Base-by-base conservation (phyloP, 2,797 vertebrate genomes). In the Lutjanus argentimaculatus region DNA sequence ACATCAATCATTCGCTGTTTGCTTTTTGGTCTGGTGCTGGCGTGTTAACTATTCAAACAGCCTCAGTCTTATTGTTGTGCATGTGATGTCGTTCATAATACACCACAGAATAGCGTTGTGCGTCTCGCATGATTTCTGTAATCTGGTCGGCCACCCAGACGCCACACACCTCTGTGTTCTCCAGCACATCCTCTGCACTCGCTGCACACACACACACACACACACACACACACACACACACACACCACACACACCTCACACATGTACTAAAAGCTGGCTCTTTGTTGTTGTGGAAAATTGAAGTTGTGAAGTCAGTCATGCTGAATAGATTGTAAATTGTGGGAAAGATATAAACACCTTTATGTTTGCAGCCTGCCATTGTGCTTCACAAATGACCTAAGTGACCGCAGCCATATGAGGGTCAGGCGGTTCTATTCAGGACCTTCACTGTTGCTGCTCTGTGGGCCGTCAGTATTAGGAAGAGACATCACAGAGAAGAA, bases 281-380 rank as follows among this genome's bases (percentile, higher is more conserved):
- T 87, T 85, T 89, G 82, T 90, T 82, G 89, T 61, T 53, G 59
- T 78, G 69, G 82, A 83, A 86, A 88, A 83, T 86, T 62, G 74
- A 86, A 76, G 70, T 68, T 77, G 81, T 82, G 89, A 85, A 90
- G 88, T 83, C 90, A 92, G 83, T 87, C 85, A 85, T 81, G 90
- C 91, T 80, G 91, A 93, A 92, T 85, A 82, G 86, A 92, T 90
- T 87, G 88, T 90, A 91, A 93, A 94, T 92, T 93, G 91, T 78
- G 61, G 85, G 83, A 86, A 84, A 83, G 87, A 89, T 91, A 89
- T 85, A 84, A 90, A 89, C 84, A 89, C 88, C 83, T 91, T 90
- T 87, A 89, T 92, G 90, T 89, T 84, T 79, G 56, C 76, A 55
- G 90, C 51, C 82, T 21, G 80, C 80, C 83, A 85, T 92, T 93